Conservation (phyloP, 2,113 vertebrate species). For the Trochalopteron elliotii region DNA sequence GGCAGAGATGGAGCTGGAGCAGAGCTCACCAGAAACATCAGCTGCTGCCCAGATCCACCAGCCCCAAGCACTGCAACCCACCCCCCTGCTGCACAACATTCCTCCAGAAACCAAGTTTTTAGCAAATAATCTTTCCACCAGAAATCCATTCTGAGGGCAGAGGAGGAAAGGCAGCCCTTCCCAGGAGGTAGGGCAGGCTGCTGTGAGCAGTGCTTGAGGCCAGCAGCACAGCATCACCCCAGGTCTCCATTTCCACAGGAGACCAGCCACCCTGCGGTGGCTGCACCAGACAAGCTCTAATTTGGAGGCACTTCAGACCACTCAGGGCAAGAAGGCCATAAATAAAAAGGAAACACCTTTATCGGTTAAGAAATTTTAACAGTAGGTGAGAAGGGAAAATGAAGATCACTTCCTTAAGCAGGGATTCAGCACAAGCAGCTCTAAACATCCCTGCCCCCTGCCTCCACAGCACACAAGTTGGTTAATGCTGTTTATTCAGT, state of each 20-base stretch:
- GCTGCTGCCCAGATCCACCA: neutral
- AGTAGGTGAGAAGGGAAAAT: neutral
- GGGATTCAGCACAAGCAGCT: neutral
- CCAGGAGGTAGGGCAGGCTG: neutral
- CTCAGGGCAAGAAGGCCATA: neutral
- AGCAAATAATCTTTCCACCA: neutral
- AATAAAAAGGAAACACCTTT: neutral
- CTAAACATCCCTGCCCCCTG: neutral
- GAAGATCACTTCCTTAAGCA: neutral
- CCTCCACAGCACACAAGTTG: neutral
- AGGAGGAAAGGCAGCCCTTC: neutral
- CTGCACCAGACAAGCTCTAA: rapidly evolving
- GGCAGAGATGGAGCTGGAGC: neutral
- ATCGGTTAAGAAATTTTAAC: neutral
- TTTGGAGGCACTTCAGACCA: neutral
- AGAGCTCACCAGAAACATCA: neutral
- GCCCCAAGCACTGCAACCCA: neutral
- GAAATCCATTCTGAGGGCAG: neutral
- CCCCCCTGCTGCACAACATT: neutral
- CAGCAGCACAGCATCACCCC: rapidly evolving
- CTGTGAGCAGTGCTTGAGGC: rapidly evolving
- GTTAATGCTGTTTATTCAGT: neutral
- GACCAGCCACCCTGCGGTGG: neutral
- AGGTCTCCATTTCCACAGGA: neutral
- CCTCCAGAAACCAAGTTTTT: neutral